phyloP scores from a whole-genome alignment of 2,113 vertebrate species.

The Dasyurus viverrinus region DNA sequence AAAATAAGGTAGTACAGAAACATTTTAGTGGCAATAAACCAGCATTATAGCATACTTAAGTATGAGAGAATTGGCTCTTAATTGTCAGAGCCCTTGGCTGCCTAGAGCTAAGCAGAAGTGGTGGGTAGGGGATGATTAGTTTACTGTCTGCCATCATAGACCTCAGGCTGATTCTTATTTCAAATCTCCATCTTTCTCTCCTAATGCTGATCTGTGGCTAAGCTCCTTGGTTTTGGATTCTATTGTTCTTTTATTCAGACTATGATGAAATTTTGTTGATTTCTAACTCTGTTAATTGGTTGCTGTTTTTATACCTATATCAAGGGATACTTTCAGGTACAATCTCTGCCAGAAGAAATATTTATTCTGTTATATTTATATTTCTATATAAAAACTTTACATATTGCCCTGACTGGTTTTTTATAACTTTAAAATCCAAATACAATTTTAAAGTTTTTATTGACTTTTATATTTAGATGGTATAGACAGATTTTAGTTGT shows the following conservation, averaged over 20 bases:
- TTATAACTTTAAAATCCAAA: background rate
- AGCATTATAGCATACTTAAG: background rate
- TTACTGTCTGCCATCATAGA: background rate
- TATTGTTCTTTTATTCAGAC: background rate
- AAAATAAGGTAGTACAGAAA: background rate
- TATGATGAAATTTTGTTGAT: background rate
- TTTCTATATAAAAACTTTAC: background rate
- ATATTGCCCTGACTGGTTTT: background rate
- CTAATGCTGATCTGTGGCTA: background rate
- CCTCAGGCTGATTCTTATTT: background rate
- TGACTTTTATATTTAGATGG: background rate
- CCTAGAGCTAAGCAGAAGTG: background rate
- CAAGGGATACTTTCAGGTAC: background rate
- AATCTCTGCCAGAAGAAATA: background rate
- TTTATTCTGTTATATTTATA: background rate
- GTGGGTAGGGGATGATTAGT: background rate
- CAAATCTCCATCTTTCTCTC: background rate
- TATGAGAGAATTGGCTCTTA: background rate
- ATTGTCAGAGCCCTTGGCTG: background rate
- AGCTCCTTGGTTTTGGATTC: background rate
- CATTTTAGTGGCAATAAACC: background rate
- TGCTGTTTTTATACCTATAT: background rate
- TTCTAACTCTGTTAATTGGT: background rate
- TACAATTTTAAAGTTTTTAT: background rate
- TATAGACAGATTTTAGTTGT: background rate